Percentiles rank a stretch among this genome's conserved stretches.
phyloP scores from a whole-genome alignment of 2,113 vertebrate species.

The Limnothrissa miodon region DNA sequence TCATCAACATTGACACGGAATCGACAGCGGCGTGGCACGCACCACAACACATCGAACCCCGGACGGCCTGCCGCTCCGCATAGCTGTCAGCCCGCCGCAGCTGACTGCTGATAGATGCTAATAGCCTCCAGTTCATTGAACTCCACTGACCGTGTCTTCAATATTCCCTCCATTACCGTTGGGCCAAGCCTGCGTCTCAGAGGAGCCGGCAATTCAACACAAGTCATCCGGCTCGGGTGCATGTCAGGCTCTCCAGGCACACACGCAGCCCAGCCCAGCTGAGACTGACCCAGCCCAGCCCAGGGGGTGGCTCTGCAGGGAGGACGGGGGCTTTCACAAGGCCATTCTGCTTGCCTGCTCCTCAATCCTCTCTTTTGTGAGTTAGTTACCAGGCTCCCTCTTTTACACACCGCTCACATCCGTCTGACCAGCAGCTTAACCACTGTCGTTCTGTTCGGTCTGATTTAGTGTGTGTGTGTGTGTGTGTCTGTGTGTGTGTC shows the following conservation, averaged over 20 bases:
- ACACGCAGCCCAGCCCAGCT: background rate
- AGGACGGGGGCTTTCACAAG: background rate
- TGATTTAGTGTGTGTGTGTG: background rate
- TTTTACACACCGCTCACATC: background rate
- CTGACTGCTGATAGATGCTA: slow-evolving; percentile 52
- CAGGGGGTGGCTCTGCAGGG: background rate
- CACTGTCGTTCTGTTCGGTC: background rate
- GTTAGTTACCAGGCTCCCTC: background rate
- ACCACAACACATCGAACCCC: slow-evolving; percentile 1
- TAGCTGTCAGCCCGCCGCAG: slow-evolving; percentile 33
- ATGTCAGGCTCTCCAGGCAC: background rate
- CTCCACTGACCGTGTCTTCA: slow-evolving; percentile 40
- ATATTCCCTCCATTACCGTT: slow-evolving; percentile 49
- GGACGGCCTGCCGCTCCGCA: slow-evolving; percentile 33
- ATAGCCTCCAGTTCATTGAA: slow-evolving; percentile 51
- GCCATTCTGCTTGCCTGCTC: background rate
- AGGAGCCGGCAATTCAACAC: slow-evolving; percentile 22
- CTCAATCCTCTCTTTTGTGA: background rate
- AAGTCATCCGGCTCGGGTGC: slow-evolving; percentile 28
- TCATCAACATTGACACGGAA: slow-evolving; percentile 5
- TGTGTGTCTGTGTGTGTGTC: background rate
- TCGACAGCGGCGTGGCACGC: slow-evolving; percentile 2
- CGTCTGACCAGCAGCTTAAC: background rate
- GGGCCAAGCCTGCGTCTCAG: slow-evolving; percentile 22
- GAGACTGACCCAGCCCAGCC: background rate